phyloP scores from a whole-genome alignment of 2,888 invertebrate species.

The Acheta domesticus region DNA sequence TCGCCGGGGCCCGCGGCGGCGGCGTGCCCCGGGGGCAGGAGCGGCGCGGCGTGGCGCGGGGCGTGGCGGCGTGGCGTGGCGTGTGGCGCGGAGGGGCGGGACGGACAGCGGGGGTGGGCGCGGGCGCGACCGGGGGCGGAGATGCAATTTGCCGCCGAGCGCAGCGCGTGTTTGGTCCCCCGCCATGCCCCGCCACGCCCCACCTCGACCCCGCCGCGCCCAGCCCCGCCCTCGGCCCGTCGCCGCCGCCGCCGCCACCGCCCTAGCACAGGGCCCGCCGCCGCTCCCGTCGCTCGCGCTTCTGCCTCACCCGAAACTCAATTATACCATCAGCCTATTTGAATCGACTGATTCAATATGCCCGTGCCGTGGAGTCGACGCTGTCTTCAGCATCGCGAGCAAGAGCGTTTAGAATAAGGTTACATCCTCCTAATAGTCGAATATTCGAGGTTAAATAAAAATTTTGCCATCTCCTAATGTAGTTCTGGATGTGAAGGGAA shows the following conservation, averaged over 20 bases:
- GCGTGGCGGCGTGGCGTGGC: too few species aligned
- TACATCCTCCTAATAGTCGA: constrained; percentile 7
- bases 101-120: too few species aligned
- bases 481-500: too few species aligned
- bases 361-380: background rate
- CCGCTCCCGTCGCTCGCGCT: background rate
- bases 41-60: too few species aligned
- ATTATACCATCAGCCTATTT: constrained; percentile 26
- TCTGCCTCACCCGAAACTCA: constrained; percentile 19
- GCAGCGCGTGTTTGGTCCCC: background rate
- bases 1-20: too few species aligned
- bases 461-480: background rate
- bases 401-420: background rate
- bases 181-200: background rate
- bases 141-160: background rate
- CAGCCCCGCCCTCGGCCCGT: background rate
- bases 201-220: background rate
- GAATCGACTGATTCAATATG: constrained; percentile 27
- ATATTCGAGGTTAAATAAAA: background rate
- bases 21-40: too few species aligned
- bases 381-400: background rate
- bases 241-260: background rate
- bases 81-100: too few species aligned
- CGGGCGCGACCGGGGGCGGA: background rate
- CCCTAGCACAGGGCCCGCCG: background rate